These are phyloP conservation scores for Channa maculata DNA, from an alignment of 2,113 vertebrate genomes.

Conservation along the genomic window DNA sequence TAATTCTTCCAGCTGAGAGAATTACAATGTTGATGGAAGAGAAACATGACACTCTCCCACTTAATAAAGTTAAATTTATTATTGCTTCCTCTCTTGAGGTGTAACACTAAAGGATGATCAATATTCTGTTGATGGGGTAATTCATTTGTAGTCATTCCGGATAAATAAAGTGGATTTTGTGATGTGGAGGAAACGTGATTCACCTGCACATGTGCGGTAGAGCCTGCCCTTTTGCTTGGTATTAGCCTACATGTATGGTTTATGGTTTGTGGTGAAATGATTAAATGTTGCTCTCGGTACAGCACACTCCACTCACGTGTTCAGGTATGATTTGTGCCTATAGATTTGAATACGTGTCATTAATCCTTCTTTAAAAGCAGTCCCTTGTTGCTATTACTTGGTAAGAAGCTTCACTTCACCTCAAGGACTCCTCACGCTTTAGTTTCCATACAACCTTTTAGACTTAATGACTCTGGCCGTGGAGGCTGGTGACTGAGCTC, in stretches of 20 bases:
- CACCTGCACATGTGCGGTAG: conserved; percentile 2
- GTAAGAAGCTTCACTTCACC: conserved; percentile 53
- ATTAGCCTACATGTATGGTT: conserved; percentile 1
- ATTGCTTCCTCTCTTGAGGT: not conserved
- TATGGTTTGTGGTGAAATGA: not conserved
- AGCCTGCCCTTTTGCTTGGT: too few relatives aligned
- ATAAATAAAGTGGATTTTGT: conserved; percentile 44
- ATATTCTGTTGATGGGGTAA: conserved; percentile 41
- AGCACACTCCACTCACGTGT: not conserved
- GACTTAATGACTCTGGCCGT: conserved; percentile 52
- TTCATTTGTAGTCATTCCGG: conserved; percentile 38
- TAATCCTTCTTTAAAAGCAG: conserved; percentile 43
- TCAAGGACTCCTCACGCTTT: conserved; percentile 67
- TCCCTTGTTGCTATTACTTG: conserved; percentile 53
- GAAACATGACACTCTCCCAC: conserved; percentile 1
- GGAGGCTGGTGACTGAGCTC: conserved; percentile 35
- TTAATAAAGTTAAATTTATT: conserved; percentile 19
- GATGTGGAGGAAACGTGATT: conserved; percentile 12
- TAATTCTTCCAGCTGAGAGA: not conserved
- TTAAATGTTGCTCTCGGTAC: too few relatives aligned
- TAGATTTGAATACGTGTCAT: conserved; percentile 26
- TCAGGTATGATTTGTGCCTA: conserved; percentile 15
- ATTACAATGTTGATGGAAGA: conserved; percentile 11
- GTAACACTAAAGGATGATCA: conserved; percentile 40
- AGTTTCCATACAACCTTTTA: conserved; percentile 42